Evolutionary conservation across 2,113 vertebrate genomes (phyloP).

Genomic region (Amphiprion percula): DNA sequence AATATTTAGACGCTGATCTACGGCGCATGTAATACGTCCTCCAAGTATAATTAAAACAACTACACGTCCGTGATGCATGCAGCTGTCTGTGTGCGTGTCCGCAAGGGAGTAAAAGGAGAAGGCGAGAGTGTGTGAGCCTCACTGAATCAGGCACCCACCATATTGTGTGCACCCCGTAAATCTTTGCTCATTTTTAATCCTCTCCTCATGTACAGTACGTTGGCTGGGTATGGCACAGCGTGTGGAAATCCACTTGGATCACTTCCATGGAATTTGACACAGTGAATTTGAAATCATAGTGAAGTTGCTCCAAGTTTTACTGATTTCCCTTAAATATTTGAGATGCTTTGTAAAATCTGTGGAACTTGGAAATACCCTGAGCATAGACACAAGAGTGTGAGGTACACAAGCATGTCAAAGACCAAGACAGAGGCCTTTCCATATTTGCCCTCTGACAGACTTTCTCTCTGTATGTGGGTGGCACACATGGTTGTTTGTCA

Average conservation of each 20-base stretch:
- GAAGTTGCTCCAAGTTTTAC: slow-evolving; percentile 5
- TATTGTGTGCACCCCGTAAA: not conserved
- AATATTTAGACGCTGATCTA: too few species aligned
- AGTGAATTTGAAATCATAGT: slow-evolving; percentile 28
- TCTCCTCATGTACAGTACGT: slow-evolving; percentile 2
- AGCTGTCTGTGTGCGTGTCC: too few species aligned
- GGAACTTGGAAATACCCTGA: slow-evolving; percentile 26
- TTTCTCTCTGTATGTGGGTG: slow-evolving; percentile 33
- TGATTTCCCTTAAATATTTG: slow-evolving; percentile 26
- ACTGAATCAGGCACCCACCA: not conserved
- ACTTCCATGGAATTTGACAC: slow-evolving; percentile 2
- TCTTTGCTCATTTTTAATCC: slow-evolving; percentile 10
- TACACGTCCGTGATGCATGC: too few species aligned
- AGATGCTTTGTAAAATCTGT: slow-evolving; percentile 17
- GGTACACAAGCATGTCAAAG: slow-evolving; percentile 6
- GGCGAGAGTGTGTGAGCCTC: slow-evolving; percentile 11
- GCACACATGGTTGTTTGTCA: slow-evolving; percentile 12
- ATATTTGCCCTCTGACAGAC: slow-evolving; percentile 7
- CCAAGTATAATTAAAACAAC: too few species aligned
- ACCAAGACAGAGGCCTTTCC: slow-evolving; percentile 3
- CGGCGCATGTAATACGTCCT: too few species aligned
- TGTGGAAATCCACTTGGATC: slow-evolving; percentile 3
- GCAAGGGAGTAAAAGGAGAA: not conserved
- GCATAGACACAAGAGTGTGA: slow-evolving; percentile 15
- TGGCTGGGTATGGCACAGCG: slow-evolving; percentile 25